A percentile compares a stretch with the other conserved stretches of the same genome.
Evolutionary conservation across 2,797 vertebrate species (phyloP).

Genomic region (Melanotaenia trifasciata): DNA sequence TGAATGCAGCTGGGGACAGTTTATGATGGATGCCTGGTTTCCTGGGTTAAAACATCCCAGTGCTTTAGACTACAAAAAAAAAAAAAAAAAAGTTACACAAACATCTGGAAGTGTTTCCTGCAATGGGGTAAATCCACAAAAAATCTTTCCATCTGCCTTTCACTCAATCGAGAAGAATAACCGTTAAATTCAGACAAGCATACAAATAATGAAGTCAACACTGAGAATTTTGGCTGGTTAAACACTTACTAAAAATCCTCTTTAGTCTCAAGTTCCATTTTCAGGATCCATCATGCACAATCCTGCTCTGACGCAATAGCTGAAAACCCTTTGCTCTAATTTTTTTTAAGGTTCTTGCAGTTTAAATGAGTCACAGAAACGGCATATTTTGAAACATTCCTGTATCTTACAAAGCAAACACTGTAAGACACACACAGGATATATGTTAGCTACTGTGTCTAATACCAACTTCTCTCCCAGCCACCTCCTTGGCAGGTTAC

Average conservation of each 20-base stretch:
- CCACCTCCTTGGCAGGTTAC: conserved; percentile 54
- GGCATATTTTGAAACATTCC: conserved; percentile 50
- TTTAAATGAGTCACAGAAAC: conserved; percentile 60
- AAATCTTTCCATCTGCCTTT: conserved; percentile 18
- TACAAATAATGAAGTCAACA: conserved; percentile 3
- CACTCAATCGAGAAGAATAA: conserved; percentile 6
- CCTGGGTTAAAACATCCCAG: conserved; percentile 27
- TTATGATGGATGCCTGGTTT: conserved; percentile 39
- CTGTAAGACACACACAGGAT: conserved; percentile 54
- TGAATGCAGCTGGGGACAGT: background rate
- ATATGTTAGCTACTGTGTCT: conserved; percentile 45
- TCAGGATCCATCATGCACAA: conserved; percentile 16
- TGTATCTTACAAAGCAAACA: conserved; percentile 55
- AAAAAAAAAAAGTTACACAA: conserved; percentile 11
- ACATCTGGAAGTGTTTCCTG: conserved; percentile 76
- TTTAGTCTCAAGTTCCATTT: conserved; percentile 1
- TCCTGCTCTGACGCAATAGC: conserved; percentile 40
- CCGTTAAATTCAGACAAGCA: conserved; percentile 5
- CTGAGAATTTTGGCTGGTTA: background rate
- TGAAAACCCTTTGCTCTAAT: conserved; percentile 29
- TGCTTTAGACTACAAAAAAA: conserved; percentile 28
- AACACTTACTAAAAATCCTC: background rate
- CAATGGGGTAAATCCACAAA: conserved; percentile 50
- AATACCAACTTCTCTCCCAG: conserved; percentile 27
- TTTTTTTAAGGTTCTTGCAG: conserved; percentile 30